phyloP scores from a whole-genome alignment of 2,888 invertebrate genomes.

The Melikaiella ostensackeni region DNA sequence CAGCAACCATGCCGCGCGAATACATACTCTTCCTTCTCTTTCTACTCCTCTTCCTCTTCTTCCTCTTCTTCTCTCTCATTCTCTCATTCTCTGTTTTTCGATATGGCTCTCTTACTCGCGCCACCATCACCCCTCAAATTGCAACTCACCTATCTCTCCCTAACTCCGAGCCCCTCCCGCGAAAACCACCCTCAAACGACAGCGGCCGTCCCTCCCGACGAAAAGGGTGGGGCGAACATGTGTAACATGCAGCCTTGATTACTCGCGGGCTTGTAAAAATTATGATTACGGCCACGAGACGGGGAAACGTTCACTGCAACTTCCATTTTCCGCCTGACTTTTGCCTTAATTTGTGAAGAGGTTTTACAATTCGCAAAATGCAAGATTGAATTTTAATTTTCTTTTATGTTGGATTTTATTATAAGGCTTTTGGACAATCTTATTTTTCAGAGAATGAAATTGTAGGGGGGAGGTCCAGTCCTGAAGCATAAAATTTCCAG shows the following conservation, averaged over 20 bases:
- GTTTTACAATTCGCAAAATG: background rate
- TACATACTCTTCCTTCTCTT: slow-evolving; percentile 42
- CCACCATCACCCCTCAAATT: slow-evolving; percentile 47
- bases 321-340: slow-evolving; percentile 7
- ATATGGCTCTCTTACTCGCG: slow-evolving; percentile 43
- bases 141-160: slow-evolving; percentile 54
- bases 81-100: slow-evolving; percentile 41
- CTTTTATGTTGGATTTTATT: background rate
- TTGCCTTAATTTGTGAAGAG: background rate
- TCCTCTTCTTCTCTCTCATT: slow-evolving; percentile 38
- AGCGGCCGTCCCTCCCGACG: slow-evolving; percentile 47
- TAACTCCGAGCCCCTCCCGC: slow-evolving; percentile 60
- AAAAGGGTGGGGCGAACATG: slow-evolving; percentile 68
- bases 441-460: background rate
- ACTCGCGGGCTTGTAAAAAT: slow-evolving; percentile 74
- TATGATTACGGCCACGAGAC: slow-evolving; percentile 68
- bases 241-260: slow-evolving; percentile 74
- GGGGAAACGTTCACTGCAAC: slow-evolving; percentile 69
- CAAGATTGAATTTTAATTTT: background rate
- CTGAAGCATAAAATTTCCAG: no score
- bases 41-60: slow-evolving; percentile 48
- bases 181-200: slow-evolving; percentile 58
- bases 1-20: slow-evolving; percentile 44
- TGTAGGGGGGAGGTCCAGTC: no score
- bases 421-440: background rate